These are phyloP conservation scores for Ephestia elutella DNA, from an alignment of 1,140 invertebrate species.

Conservation along the genomic window DNA sequence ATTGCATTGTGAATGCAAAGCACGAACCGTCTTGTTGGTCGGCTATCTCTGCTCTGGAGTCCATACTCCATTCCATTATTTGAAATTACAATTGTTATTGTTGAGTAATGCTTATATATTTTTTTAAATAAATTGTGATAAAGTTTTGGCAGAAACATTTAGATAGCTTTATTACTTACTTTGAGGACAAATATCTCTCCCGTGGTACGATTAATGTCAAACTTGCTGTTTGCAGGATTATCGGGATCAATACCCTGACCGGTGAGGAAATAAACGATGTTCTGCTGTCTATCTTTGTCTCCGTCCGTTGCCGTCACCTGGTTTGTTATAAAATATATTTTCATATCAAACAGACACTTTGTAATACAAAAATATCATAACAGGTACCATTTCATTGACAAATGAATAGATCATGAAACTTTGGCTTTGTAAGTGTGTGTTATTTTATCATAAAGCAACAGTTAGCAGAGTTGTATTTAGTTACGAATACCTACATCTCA, in stretches of 20 bases:
- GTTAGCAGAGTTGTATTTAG: too few species aligned
- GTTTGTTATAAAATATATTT: not conserved
- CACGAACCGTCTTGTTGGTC: constrained; percentile 19
- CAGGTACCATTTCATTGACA: not conserved
- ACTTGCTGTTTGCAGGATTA: constrained; percentile 95
- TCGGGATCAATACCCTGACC: constrained; percentile 97
- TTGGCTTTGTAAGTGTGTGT: constrained; percentile 24
- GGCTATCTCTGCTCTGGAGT: constrained; percentile 19
- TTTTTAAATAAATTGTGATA: not conserved
- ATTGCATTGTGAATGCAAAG: constrained; percentile 35
- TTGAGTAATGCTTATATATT: not conserved
- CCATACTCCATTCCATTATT: constrained; percentile 14
- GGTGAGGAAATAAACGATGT: constrained; percentile 97
- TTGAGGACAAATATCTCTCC: constrained; percentile 95
- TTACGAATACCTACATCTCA: too few species aligned
- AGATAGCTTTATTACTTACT: constrained; percentile 72
- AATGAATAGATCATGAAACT: too few species aligned
- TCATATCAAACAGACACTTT: not conserved
- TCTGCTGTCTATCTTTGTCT: constrained; percentile 93
- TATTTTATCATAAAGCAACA: not conserved
- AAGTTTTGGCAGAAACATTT: not conserved
- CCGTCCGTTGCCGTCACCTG: constrained; percentile 97
- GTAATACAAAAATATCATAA: too few species aligned
- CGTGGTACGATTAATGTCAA: constrained; percentile 95
- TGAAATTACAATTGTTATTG: not conserved